Evolutionary conservation across 30 jellyfish, hydroid and myxozoan species (phyloP).

Genomic region (Aurelia aurita complex sp. Pacific): DNA sequence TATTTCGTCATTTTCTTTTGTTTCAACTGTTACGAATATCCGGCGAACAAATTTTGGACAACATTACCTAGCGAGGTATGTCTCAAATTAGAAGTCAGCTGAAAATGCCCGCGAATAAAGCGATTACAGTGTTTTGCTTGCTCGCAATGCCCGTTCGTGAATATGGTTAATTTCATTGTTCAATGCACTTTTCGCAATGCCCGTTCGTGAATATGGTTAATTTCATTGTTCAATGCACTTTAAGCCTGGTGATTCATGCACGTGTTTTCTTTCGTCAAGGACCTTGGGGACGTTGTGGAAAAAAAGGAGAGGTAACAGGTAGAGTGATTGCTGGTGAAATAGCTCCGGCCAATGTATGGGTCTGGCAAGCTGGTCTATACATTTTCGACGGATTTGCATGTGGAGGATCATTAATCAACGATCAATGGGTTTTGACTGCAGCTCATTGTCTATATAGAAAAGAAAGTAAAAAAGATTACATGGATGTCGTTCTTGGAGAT

Average conservation of each 20-base stretch:
- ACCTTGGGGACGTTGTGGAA: conserved; percentile 24
- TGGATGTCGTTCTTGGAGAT: conserved; percentile 67
- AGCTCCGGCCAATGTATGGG: conserved; percentile 57
- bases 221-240: too few relatives aligned
- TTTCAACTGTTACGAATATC: too few relatives aligned
- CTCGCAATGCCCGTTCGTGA: too few relatives aligned
- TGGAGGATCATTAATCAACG: conserved; percentile 67
- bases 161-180: too few relatives aligned
- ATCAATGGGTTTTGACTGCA: conserved; percentile 66
- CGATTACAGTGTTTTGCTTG: background rate
- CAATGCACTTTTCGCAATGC: too few relatives aligned
- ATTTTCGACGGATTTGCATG: conserved; percentile 38
- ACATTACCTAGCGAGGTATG: too few relatives aligned
- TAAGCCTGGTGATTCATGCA: background rate
- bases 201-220: too few relatives aligned
- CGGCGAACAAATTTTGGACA: too few relatives aligned
- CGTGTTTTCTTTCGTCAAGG: background rate
- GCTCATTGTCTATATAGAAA: conserved; percentile 56
- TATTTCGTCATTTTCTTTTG: too few relatives aligned
- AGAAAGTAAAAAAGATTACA: conserved; percentile 12
- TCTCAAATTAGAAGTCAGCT: too few relatives aligned
- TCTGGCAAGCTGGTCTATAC: conserved; percentile 62
- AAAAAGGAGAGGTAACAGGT: conserved; percentile 28
- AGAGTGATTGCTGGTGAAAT: conserved; percentile 54
- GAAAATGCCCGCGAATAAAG: too few relatives aligned